Base-by-base conservation (phyloP, 37 sponge, comb jelly and placozoan species). In the Crambe crambe region DNA sequence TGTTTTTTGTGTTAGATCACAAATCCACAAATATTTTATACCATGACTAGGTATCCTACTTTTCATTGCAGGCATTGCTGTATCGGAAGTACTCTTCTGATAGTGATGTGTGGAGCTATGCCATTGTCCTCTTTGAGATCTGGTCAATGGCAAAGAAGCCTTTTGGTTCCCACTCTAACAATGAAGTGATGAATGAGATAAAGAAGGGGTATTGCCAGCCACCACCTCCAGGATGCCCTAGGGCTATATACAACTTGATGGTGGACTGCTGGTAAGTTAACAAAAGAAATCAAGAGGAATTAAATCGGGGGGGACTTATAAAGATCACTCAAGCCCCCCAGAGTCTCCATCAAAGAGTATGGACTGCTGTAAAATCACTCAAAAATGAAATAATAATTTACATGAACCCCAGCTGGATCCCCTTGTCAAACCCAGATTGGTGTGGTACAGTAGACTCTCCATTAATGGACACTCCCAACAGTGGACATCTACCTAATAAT, bases 61-160 rank as follows among this genome's bases (percentile, higher is more conserved):
- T n/a, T n/a, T n/a, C n/a, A n/a, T n/a, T n/a, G n/a, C 26, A 84
- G 84, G 85, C 79, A 5, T 58, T 85, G 34, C 36, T 72, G 21
- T 60, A 72, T 42, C 25, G 41, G 65, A 57, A 78, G 65, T 85
- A 72, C 71, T 76, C 63, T 27, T 51, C 75, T 31, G 81, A 73
- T 75, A 87, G 87, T 87, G 87, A 87, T 39, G 87, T 80, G 62
- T 87, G 87, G 87, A 80, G 81, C 81, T 87, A 68, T 87, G 87
- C 81, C 0, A 87, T 87, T 76, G 81, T 80, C 9, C 62, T 87
- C 42, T 87, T 68, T 80, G 87, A 87, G 70, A 74, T 87, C 27
- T 87, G 87, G 87, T 63, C 74, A 17, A 70, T 87, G 21, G 87
- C 79, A 21, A 44, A 40, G 56, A 68, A 70, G 32, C 85, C 85